These are phyloP conservation scores for Syritta pipiens DNA, from an alignment of 2,888 invertebrate species.

Conservation along the genomic window DNA sequence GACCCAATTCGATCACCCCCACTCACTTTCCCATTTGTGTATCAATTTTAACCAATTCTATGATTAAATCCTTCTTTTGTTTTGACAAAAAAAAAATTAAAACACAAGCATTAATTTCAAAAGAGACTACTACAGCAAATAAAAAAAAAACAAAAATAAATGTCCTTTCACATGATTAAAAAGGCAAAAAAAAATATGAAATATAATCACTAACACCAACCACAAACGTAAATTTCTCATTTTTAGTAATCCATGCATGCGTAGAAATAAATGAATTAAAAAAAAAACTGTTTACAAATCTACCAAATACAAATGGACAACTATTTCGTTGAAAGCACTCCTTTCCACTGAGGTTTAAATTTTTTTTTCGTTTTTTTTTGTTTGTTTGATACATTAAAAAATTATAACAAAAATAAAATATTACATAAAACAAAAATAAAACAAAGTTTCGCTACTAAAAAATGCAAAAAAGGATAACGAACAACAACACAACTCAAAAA, in stretches of 20 bases:
- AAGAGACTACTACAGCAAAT: background rate
- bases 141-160: slow-evolving; percentile 1
- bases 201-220: slow-evolving; percentile 27
- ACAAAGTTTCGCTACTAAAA: slow-evolving; percentile 64
- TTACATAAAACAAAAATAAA: slow-evolving; percentile 27
- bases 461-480: slow-evolving; percentile 29
- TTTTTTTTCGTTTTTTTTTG: background rate
- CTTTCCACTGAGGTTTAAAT: background rate
- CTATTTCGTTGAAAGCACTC: background rate
- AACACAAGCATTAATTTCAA: slow-evolving; percentile 1
- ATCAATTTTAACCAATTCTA: background rate
- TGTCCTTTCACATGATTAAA: background rate
- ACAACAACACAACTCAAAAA: slow-evolving; percentile 35
- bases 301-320: slow-evolving; percentile 37
- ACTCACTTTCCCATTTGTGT: too few relatives aligned
- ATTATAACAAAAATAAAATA: slow-evolving; percentile 23
- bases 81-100: background rate
- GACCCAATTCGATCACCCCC: too few relatives aligned
- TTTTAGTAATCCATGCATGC: slow-evolving; percentile 50
- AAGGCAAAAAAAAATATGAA: background rate
- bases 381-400: slow-evolving; percentile 17
- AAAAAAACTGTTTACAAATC: slow-evolving; percentile 36
- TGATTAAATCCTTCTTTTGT: too few relatives aligned
- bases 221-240: slow-evolving; percentile 17
- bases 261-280: slow-evolving; percentile 6